Evolutionary conservation across 2,797 vertebrate genomes (phyloP).

Genomic region (Xenopus petersii): DNA sequence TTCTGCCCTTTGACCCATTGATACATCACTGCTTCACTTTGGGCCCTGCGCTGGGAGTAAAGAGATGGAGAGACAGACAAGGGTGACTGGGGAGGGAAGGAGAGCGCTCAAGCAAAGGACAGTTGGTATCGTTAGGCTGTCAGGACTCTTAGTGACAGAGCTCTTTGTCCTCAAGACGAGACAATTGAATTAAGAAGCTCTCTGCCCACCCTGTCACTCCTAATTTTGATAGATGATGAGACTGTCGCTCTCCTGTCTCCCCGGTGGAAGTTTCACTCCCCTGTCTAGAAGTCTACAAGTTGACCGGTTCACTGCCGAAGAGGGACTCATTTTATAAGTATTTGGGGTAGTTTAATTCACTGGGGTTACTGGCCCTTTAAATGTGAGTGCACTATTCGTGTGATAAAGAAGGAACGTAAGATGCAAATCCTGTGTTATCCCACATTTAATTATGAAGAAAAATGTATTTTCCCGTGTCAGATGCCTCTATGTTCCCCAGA

Average conservation of each 20-base stretch:
- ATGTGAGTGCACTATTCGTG: too few species aligned
- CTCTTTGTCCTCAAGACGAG: conserved; percentile 43
- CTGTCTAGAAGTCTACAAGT: conserved; percentile 7
- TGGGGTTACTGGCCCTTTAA: too few species aligned
- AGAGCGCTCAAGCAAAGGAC: conserved; percentile 2
- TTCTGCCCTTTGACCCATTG: too few species aligned
- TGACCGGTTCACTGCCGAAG: conserved; percentile 26
- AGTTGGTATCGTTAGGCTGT: conserved; percentile 30
- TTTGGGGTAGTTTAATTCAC: too few species aligned
- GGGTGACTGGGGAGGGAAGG: background rate
- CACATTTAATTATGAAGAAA: background rate
- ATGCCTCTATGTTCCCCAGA: background rate
- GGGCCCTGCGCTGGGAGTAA: background rate
- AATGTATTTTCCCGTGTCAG: background rate
- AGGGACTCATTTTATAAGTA: too few species aligned
- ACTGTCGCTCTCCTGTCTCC: conserved; percentile 18
- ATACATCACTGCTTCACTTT: background rate
- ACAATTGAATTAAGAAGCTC: conserved; percentile 48
- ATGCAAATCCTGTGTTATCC: background rate
- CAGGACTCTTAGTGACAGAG: conserved; percentile 32
- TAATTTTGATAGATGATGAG: conserved; percentile 46
- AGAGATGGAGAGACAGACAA: conserved; percentile 7
- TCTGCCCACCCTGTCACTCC: conserved; percentile 31
- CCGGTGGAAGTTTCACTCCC: conserved; percentile 2
- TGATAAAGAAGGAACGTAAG: too few species aligned